Conservation (phyloP, 1,140 invertebrate species). For the Aphelenchoides fujianensis region DNA sequence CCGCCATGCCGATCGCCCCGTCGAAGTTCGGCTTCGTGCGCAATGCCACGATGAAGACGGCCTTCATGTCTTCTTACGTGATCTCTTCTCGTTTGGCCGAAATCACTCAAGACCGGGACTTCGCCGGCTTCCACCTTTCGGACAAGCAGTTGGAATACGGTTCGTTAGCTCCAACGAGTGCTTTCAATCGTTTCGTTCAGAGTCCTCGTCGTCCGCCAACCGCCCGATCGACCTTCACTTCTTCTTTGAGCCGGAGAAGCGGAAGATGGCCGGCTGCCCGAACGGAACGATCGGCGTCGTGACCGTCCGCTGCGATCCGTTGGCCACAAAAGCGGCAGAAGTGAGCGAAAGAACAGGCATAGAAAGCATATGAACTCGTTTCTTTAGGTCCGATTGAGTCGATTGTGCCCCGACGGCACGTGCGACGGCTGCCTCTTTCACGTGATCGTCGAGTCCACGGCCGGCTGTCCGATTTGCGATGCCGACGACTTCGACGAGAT, state of each 20-base stretch:
- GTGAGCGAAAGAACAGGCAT: too few species aligned
- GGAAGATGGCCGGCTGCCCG: slow-evolving; percentile 66
- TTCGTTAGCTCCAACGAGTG: too few species aligned
- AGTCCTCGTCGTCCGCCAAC: slow-evolving; percentile 12
- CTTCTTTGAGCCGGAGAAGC: slow-evolving; percentile 36
- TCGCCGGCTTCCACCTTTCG: slow-evolving; percentile 31
- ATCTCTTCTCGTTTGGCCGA: slow-evolving; percentile 43
- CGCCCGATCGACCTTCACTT: slow-evolving; percentile 51
- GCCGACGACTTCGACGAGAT: slow-evolving; percentile 65
- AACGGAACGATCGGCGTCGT: slow-evolving; percentile 67
- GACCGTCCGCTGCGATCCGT: slow-evolving; percentile 65
- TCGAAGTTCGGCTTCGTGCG: background rate
- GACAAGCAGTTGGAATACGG: slow-evolving; percentile 51
- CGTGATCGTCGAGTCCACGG: slow-evolving; percentile 64
- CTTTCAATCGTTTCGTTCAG: slow-evolving; percentile 20
- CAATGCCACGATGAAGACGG: slow-evolving; percentile 17
- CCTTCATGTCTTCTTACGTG: slow-evolving; percentile 16
- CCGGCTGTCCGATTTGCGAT: slow-evolving; percentile 67
- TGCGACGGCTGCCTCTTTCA: slow-evolving; percentile 71
- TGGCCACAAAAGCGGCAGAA: slow-evolving; percentile 17
- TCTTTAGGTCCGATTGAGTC: slow-evolving; percentile 64
- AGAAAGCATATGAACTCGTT: too few species aligned
- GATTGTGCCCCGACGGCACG: slow-evolving; percentile 69
- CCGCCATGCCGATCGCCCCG: slow-evolving; percentile 30
- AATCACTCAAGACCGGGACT: slow-evolving; percentile 40